Evolutionary conservation across 2,113 vertebrate genomes (phyloP).

Genomic region (Corapipo altera): DNA sequence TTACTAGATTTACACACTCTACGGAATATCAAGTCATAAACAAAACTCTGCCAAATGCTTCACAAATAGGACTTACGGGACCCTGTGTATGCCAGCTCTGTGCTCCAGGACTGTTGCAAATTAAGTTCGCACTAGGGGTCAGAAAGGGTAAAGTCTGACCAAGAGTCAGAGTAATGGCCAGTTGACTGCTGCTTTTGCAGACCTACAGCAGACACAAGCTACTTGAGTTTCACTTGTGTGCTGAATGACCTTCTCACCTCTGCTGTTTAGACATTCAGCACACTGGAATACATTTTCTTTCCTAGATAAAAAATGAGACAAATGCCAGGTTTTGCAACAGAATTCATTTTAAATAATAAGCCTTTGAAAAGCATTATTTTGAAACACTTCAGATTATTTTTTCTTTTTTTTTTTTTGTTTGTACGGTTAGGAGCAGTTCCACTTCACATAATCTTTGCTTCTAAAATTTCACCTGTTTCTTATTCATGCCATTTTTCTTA

Average conservation of each 20-base stretch:
- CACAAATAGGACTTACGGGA: constrained; percentile 37
- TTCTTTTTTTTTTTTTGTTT: background rate
- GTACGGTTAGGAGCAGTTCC: background rate
- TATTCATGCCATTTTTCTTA: background rate
- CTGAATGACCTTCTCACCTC: background rate
- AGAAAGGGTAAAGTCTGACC: background rate
- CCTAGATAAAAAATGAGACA: background rate
- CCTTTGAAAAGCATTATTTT: constrained; percentile 5
- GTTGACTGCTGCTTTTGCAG: background rate
- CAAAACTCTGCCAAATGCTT: constrained; percentile 22
- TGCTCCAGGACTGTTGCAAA: background rate
- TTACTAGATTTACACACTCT: constrained; percentile 7
- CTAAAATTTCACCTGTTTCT: constrained; percentile 42
- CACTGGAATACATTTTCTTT: background rate
- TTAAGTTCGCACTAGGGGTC: background rate
- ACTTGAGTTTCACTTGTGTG: background rate
- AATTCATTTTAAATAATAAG: background rate
- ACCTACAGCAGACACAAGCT: background rate
- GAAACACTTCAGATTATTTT: background rate
- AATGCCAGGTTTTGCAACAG: background rate
- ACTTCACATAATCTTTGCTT: background rate
- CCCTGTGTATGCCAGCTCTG: background rate
- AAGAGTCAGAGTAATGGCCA: background rate
- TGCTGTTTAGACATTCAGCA: background rate
- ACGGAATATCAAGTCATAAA: constrained; percentile 55